Percentiles rank a stretch among this genome's conserved stretches.
Evolutionary conservation across 2,888 invertebrate genomes (phyloP).

Genomic region (Apoda limacodes): DNA sequence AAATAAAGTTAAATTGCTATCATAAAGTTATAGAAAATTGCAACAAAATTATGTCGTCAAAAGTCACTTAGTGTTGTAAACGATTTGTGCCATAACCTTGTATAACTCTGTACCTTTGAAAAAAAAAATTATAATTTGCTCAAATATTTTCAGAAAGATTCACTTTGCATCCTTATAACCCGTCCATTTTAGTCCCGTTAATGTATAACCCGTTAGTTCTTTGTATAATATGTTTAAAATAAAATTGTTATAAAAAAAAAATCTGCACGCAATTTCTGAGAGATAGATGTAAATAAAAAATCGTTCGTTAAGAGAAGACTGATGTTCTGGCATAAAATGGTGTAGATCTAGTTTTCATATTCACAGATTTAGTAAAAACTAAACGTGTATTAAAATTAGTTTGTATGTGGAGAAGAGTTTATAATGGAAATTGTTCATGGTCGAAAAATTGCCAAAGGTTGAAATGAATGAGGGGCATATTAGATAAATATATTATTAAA

Average conservation of each 20-base stretch:
- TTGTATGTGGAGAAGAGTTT: too few relatives aligned
- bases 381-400: too few relatives aligned
- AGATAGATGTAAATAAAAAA: slow-evolving; percentile 20
- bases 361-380: too few relatives aligned
- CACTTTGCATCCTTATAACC: slow-evolving; percentile 29
- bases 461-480: too few relatives aligned
- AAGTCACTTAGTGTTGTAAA: slow-evolving; percentile 30
- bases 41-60: too few relatives aligned
- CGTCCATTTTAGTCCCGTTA: slow-evolving; percentile 44
- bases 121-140: slow-evolving; percentile 30
- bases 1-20: too few relatives aligned
- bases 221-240: slow-evolving; percentile 25
- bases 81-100: slow-evolving; percentile 47
- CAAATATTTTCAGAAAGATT: slow-evolving; percentile 28
- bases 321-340: slow-evolving; percentile 61
- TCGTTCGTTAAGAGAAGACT: slow-evolving; percentile 35
- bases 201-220: slow-evolving; percentile 24
- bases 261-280: neutral
- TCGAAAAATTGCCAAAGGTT: too few relatives aligned
- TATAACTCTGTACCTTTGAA: slow-evolving; percentile 29
- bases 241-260: slow-evolving; percentile 12
- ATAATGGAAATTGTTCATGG: too few relatives aligned
- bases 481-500: too few relatives aligned
- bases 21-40: too few relatives aligned
- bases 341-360: slow-evolving; percentile 52